Evolutionary conservation across 2,113 vertebrate genomes (phyloP), one percentile per base, ranked within the genome.

Genomic region (Myotis davidii): DNA sequence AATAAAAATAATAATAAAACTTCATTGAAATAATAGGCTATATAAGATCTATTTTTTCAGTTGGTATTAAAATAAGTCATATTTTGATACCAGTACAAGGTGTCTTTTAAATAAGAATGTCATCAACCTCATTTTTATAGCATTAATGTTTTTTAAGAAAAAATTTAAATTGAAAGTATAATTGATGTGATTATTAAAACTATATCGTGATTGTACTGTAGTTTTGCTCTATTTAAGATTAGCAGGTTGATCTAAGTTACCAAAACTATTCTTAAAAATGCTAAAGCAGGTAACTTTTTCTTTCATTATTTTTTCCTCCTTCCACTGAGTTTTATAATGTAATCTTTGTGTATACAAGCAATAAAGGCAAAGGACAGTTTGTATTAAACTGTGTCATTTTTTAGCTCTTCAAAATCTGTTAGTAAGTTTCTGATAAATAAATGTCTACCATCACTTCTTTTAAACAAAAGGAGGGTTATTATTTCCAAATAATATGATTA

Each of bases 401-500:
- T 73, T 97, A 95, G 97, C 96, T 95, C 90, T 96, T 98, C 88
- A 74, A 14, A 96, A 85, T 95, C 84, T 95, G 0, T 90, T 89
- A 69, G 37, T 98, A 95, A 96, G 94, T 64, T 82, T 95, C 59
- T 87, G 56, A 27, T 64, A 98, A 84, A 87, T 96, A 95, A 94
- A 97, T 96, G 64, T 90, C 74, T 92, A 93, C 85, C 77, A 54
- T 97, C 45, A 1, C 88, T 98, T 98, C 83, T 90, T 96, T 97
- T 98, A 97, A 98, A 98, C 97, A 97, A 98, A 97, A 95, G 88
- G 83, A 97, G 77, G 64, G 37, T 96, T 97, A 95, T 98, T 85
- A 94, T 98, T 98, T 83, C 77, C 87, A 97, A 96, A 98, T 98
- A 97, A 98, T 97, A 97, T 97, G 96, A 96, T 98, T 98, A 97